Evolutionary conservation across 2,888 invertebrate species (phyloP), one percentile per base, ranked within the genome.

Genomic region (Zaprionus bogoriensis): DNA sequence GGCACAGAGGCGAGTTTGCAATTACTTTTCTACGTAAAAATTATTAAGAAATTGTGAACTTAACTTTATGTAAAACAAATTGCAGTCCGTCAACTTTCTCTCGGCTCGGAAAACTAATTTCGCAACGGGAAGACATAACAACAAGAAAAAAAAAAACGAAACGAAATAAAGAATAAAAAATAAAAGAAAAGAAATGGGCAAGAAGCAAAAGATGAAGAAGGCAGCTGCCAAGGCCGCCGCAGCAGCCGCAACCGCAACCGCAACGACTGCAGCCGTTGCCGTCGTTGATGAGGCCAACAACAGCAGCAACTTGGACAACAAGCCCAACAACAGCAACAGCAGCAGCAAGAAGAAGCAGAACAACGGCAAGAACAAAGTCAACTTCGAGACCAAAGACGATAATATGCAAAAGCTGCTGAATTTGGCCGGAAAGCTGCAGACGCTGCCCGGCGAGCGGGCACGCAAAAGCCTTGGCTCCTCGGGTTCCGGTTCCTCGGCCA

Each of bases 141-240:
- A 36, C 14, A 6, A 36, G 32, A 7, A 1, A 17, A 17, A 20
- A 47, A 20, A 22, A 17, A 17, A 9, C 6, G 6, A 50, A 61
- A 47, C 36, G 30, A 30, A 42, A 48, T 55, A 44, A 36, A 42
- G 4, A 17, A 10, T 14, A 6, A 19, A 25, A 19, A 36, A 4
- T n/a, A 3, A 70, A n/a, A 50, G 6, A 12, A n/a, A 2, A 9
- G 20, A 55, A 6, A 77, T 80, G 81, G 73, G 60, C 14, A 77
- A 66, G 12, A 66, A 67, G 9, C 54, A 67, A 14, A 72, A 65
- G 28, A 28, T 46, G 14, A 77, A 63, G 55, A 80, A 65, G 14
- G 53, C 58, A 4, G 57, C 28, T 5, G 30, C 32, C 30, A 51
- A 51, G 23, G 38, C 38, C 4, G 28, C 44, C 0, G 36, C 44